phyloP scores from a whole-genome alignment of 2,888 invertebrate genomes.

The Pyralis farinalis region DNA sequence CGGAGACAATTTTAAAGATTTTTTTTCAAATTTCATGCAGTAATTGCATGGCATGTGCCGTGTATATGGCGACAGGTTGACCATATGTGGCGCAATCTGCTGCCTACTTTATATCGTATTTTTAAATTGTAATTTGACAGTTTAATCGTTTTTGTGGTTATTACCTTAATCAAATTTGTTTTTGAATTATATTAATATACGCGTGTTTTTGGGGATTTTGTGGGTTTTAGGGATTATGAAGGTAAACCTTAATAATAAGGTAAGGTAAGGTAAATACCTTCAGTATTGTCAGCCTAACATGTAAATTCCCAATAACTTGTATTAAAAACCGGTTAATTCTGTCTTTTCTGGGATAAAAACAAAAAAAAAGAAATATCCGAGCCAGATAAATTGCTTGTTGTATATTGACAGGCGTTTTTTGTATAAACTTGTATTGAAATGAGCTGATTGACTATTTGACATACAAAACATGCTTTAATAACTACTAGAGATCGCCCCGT shows the following conservation, averaged over 20 bases:
- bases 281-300: too few species aligned
- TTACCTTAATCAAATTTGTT: constrained; percentile 59
- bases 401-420: too few species aligned
- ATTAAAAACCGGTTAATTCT: too few species aligned
- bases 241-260: neutral
- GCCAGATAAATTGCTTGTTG: too few species aligned
- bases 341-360: too few species aligned
- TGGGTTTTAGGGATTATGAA: neutral
- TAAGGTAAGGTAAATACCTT: too few species aligned
- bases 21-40: constrained; percentile 56
- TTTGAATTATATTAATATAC: constrained; percentile 23
- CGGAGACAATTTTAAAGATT: constrained; percentile 35
- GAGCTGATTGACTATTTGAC: too few species aligned
- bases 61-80: constrained; percentile 76
- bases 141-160: constrained; percentile 41
- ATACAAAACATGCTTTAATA: too few species aligned
- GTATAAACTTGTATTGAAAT: too few species aligned
- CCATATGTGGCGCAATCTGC: constrained; percentile 78
- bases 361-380: too few species aligned
- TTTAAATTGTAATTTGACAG: constrained; percentile 63
- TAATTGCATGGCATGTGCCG: constrained; percentile 74
- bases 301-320: too few species aligned
- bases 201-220: neutral
- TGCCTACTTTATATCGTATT: constrained; percentile 63
- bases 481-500: too few species aligned